These are phyloP conservation scores for Hetaerina americana DNA, from an alignment of 1,140 invertebrate species.

Conservation along the genomic window DNA sequence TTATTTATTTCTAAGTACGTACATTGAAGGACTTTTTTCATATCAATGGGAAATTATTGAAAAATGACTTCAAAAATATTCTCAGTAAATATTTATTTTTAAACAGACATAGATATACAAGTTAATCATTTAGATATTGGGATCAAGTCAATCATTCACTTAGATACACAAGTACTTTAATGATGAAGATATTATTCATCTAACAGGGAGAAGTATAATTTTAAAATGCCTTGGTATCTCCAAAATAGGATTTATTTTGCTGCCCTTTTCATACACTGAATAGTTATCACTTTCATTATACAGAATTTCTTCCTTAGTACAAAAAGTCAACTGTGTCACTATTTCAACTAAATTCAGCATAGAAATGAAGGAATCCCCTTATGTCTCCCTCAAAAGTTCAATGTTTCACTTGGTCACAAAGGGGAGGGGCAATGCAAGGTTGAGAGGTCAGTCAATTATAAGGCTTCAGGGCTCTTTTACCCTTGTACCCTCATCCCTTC, in stretches of 20 bases:
- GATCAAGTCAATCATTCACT: neutral
- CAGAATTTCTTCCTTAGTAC: neutral
- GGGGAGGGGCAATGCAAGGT: neutral
- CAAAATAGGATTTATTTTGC: neutral
- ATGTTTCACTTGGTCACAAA: neutral
- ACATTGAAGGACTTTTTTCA: too few species aligned
- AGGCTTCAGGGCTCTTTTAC: neutral
- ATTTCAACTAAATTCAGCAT: neutral
- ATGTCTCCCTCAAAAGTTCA: neutral
- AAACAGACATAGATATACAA: neutral
- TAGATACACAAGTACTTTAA: neutral
- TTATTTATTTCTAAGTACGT: too few species aligned
- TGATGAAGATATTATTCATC: neutral
- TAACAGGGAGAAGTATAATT: neutral
- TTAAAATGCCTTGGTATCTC: neutral
- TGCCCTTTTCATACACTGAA: neutral
- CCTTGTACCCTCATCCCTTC: neutral
- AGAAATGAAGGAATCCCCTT: neutral
- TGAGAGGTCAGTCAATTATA: neutral
- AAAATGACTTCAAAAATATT: too few species aligned
- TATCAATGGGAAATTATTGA: too few species aligned
- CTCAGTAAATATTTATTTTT: neutral
- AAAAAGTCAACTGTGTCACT: neutral
- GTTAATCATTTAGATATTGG: neutral
- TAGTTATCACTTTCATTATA: neutral